Evolutionary conservation across 2,888 invertebrate species (phyloP), one percentile per base, ranked within the genome.

Genomic region (Mythimna pallens): DNA sequence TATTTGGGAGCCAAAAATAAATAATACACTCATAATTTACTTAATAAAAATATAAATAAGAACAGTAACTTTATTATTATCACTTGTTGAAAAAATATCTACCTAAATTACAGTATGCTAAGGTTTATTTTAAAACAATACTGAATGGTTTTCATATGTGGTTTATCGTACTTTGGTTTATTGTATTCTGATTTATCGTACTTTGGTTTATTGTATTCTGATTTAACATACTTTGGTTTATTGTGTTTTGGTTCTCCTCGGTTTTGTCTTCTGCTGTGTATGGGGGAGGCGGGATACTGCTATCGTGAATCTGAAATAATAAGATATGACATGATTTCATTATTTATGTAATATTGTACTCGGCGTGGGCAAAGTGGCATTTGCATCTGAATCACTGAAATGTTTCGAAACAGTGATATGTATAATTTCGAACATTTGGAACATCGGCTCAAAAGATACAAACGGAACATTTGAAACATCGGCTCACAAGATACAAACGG

Each of bases 261-360:
- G 86, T 82, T 87, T 93, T 94, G 50, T 82, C 86, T 78, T 90
- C 91, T 73, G 92, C 89, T 17, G 93, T 89, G 80, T 95, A 95
- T 0, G 93, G 92, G 1, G 96, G 96, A 43, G 96, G 96, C 0
- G 96, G 96, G 34, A 94, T 66, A 79, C 91, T 94, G 88, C 92
- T 92, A 61, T 96, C 96, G 79, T 95, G 95, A 58, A 94, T 89
- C 96, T 96, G 92, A 22, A 90, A 89, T 61, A 52, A 73, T 4
- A 14, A 50, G 1, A 36, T 7, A 30, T 20, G 25, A 9, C 9
- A 57, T 7, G 17, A 17, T 57, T 55, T 57, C 7, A 14, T 55
- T 7, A 55, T 6, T 17, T 55, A 55, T 30, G 25, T 20, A 8
- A 12, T 34, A 61, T 36, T 20, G 43, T 36, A 36, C 8, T 30